Conservation (phyloP, 2,797 vertebrate species). For the Typhlichthys subterraneus region DNA sequence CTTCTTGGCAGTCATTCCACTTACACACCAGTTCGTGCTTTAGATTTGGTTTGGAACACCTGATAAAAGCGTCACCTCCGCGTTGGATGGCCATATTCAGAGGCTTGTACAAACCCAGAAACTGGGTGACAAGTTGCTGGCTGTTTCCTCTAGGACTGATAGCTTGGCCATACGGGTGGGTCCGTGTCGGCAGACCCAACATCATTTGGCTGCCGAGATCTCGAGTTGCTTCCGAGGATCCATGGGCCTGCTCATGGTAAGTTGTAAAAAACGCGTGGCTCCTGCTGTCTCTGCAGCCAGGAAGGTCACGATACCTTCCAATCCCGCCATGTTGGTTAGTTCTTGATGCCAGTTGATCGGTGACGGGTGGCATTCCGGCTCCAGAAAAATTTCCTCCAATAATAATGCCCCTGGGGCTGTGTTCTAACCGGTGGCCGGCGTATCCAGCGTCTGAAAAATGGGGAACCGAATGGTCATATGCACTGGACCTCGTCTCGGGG, state of each 20-base stretch:
- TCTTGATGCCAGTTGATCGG: constrained; percentile 77
- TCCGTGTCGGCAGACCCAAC: constrained; percentile 74
- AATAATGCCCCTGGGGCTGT: constrained; percentile 80
- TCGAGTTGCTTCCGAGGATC: constrained; percentile 67
- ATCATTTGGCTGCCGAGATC: constrained; percentile 77
- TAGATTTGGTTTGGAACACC: constrained; percentile 75
- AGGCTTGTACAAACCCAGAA: constrained; percentile 77
- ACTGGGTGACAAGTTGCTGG: constrained; percentile 76
- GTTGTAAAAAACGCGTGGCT: constrained; percentile 75
- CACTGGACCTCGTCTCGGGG: constrained; percentile 80
- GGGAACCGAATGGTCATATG: constrained; percentile 81
- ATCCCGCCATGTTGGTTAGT: constrained; percentile 74
- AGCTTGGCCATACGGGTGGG: constrained; percentile 73
- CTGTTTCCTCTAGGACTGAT: constrained; percentile 72
- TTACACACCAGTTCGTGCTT: constrained; percentile 80
- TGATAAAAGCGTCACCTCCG: constrained; percentile 75
- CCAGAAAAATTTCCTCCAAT: constrained; percentile 78
- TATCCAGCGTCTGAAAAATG: constrained; percentile 80
- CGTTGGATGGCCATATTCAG: constrained; percentile 77
- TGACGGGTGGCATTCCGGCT: constrained; percentile 80
- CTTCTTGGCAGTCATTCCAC: constrained; percentile 77
- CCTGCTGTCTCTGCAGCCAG: constrained; percentile 74
- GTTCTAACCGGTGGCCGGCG: constrained; percentile 76
- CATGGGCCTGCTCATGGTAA: constrained; percentile 81
- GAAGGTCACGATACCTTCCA: constrained; percentile 77